Evolutionary conservation across 2,113 vertebrate genomes (phyloP).

Genomic region (Poeciliopsis retropinna): DNA sequence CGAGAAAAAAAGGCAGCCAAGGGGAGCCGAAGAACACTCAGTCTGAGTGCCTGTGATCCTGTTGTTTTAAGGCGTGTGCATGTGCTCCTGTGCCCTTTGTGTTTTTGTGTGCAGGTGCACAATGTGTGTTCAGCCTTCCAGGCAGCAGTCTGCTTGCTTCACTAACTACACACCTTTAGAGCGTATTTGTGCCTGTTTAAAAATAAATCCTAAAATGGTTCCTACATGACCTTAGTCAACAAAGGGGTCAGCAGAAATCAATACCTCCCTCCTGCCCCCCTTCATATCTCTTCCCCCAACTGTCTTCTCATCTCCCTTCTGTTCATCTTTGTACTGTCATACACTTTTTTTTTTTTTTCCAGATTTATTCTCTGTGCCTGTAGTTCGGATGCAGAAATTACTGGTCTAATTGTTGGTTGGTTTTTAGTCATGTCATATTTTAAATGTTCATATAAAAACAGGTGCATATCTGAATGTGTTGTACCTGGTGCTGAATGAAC

Average conservation of each 20-base stretch:
- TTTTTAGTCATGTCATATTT: slow-evolving; percentile 21
- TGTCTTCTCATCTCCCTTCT: slow-evolving; percentile 61
- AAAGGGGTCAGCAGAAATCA: slow-evolving; percentile 82
- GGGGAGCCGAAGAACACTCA: slow-evolving; percentile 37
- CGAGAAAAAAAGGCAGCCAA: slow-evolving; percentile 23
- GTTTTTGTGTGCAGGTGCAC: slow-evolving; percentile 25
- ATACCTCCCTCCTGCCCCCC: slow-evolving; percentile 73
- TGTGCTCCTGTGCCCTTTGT: slow-evolving; percentile 12
- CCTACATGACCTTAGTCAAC: slow-evolving; percentile 79
- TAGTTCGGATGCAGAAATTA: slow-evolving; percentile 1
- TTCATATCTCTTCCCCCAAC: slow-evolving; percentile 62
- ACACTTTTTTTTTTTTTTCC: slow-evolving; percentile 11
- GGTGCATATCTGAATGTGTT: neutral
- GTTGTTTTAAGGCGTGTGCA: slow-evolving; percentile 51
- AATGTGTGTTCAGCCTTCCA: slow-evolving; percentile 45
- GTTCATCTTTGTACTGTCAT: slow-evolving; percentile 49
- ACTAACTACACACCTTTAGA: slow-evolving; percentile 61
- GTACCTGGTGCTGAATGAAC: neutral
- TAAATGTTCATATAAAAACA: neutral
- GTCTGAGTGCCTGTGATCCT: slow-evolving; percentile 46
- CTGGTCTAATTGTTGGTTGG: neutral
- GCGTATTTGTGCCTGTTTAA: slow-evolving; percentile 73
- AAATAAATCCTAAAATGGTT: slow-evolving; percentile 80
- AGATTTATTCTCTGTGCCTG: slow-evolving; percentile 19
- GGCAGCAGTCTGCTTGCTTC: slow-evolving; percentile 44